Evolutionary conservation across 2,113 vertebrate species (phyloP).

Genomic region (Egretta garzetta): DNA sequence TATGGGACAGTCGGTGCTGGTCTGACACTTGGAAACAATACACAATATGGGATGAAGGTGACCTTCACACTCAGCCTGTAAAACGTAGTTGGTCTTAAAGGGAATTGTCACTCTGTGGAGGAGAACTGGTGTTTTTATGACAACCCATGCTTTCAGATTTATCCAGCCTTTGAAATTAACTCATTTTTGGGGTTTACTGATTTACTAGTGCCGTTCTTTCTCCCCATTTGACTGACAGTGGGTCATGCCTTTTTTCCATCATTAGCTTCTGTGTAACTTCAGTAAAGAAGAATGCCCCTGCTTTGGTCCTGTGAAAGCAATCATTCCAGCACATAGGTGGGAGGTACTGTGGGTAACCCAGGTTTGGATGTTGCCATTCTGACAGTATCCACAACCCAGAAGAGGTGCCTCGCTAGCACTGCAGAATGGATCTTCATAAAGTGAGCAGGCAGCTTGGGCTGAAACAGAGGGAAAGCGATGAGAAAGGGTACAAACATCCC

Average conservation of each 20-base stretch:
- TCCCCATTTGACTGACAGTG: background rate
- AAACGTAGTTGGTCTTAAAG: background rate
- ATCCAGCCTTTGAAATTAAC: background rate
- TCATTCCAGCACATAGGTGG: too few species aligned
- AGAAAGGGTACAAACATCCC: background rate
- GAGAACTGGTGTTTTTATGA: background rate
- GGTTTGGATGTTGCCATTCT: background rate
- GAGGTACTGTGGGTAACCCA: background rate
- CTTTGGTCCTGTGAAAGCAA: background rate
- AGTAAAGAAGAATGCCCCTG: background rate
- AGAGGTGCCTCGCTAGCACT: background rate
- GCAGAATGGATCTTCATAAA: background rate
- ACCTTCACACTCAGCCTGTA: background rate
- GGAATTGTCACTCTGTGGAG: background rate
- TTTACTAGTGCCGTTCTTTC: background rate
- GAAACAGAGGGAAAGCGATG: background rate
- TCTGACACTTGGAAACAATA: background rate
- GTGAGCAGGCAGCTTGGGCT: background rate
- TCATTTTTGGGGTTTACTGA: background rate
- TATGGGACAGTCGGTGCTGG: background rate
- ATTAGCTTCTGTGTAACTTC: background rate
- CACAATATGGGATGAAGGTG: background rate
- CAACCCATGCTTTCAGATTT: background rate
- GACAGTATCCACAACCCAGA: background rate
- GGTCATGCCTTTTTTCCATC: background rate